Base-by-base conservation (phyloP, 2,797 vertebrate genomes). In the Chrysocyon brachyurus region DNA sequence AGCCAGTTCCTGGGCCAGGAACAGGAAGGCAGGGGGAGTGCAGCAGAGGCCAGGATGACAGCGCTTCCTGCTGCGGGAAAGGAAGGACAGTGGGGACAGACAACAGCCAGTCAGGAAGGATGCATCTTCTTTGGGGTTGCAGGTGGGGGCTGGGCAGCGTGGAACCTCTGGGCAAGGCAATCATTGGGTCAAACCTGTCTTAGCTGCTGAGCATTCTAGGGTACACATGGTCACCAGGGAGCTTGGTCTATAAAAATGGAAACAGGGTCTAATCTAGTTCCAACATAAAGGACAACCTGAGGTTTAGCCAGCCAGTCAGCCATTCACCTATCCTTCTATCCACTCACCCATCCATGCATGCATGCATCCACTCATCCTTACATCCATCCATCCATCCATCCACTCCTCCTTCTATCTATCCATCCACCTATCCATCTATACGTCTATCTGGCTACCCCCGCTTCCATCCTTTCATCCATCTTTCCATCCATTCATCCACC, bases 1-100 rank as follows among this genome's bases (percentile, higher is more conserved):
- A 98, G 98, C 97, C 98, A 98, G 98, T 98, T 98, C 99, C 98
- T 98, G 98, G 98, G 98, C 98, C 98, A 98, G 98, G 98, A 98
- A 98, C 98, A 99, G 99, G 99, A 99, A 99, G 98, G 98, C 57
- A 36, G 95, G 97, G 98, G 96, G 98, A 98, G 98, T 83, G 95
- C 83, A 77, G 98, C 98, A 98, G 98, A 98, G 98, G 98, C 96
- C 97, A 97, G 98, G 98, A 98, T 97, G 98, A 99, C 98, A 98
- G 97, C 77, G 96, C 98, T 99, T 99, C 99, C 99, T 99, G 98
- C 90, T 68, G 19, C 75, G 96, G 98, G 97, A 97, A 97, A 86
- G 96, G 96, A 98, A 98, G 98, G 97, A 97, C 98, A 96, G 98
- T 93, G 66, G 98, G 98, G 97, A 98, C 98, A 98, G 96, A 96